phyloP scores from a whole-genome alignment of 1,140 invertebrate genomes.

The Rhopalosiphum padi region DNA sequence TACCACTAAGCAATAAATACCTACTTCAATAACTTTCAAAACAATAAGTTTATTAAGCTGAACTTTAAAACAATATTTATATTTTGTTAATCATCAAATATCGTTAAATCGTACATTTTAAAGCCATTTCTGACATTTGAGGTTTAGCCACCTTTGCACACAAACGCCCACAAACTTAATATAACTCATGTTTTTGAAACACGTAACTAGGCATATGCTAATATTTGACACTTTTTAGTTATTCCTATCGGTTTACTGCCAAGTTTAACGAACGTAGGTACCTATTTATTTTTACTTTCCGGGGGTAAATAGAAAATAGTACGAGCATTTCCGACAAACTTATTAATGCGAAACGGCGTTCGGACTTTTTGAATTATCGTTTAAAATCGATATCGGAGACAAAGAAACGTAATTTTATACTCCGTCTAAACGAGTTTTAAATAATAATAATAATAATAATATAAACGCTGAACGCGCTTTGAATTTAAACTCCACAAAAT shows the following conservation, averaged over 20 bases:
- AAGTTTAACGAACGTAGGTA: neutral
- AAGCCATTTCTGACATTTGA: neutral
- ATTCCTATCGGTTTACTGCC: neutral
- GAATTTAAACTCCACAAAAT: neutral
- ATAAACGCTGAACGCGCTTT: neutral
- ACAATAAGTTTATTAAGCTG: no score
- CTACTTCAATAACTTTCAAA: neutral
- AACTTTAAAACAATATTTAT: neutral
- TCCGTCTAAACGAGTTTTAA: constrained; percentile 8
- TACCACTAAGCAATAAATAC: neutral
- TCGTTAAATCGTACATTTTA: neutral
- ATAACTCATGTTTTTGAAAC: neutral
- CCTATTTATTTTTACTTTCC: neutral
- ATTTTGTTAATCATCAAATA: neutral
- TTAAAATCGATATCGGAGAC: neutral
- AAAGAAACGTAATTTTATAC: constrained; percentile 5
- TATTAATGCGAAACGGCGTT: neutral
- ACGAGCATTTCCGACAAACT: neutral
- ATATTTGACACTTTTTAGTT: neutral
- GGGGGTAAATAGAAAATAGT: neutral
- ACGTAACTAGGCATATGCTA: neutral
- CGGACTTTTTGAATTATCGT: neutral
- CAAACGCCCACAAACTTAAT: neutral
- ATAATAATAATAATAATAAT: neutral
- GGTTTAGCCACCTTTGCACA: neutral